Evolutionary conservation across 2,797 vertebrate species (phyloP), one percentile per base, ranked within the genome.

Genomic region (Apodemus agrarius): DNA sequence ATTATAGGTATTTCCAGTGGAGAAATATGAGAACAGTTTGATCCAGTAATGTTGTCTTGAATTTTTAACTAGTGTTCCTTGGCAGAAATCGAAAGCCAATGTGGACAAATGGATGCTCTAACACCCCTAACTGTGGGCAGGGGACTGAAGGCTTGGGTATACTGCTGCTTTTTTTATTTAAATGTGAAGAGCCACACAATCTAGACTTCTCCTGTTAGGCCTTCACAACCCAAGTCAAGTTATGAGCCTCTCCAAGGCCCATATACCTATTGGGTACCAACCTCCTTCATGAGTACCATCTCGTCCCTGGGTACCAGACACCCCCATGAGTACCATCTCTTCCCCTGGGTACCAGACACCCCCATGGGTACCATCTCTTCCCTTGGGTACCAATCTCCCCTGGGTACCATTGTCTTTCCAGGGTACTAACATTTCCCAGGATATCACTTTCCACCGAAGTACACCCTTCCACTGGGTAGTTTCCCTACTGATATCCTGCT

Each of bases 1-100:
- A 97, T 96, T 95, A 67, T 82, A 97, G 96, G 92, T 92, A 96
- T 98, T 98, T 98, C 96, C 92, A 92, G 92, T 92, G 91, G 96
- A 93, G 97, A 96, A 97, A 98, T 81, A 88, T 63, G 94, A 98
- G 97, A 93, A 94, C 90, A 37, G 54, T 91, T 93, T 87, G 92
- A 94, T 93, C 91, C 29, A 17, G 75, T 37, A 54, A 84, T 93
- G 95, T 95, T 97, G 97, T 97, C 80, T 97, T 97, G 94, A 78
- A 93, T 90, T 94, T 94, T 89, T 96, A 96, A 96, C 75, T 93
- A 82, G 92, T 78, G 31, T 94, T 97, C 90, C 82, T 94, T 95
- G 94, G 89, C 82, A 94, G 97, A 94, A 97, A 95, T 57, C n/a
- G 65, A 87, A 97, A 96, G 83, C 82, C 92, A 61, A 8, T 49